Percentiles rank a stretch among this genome's conserved stretches.
Evolutionary conservation across 2,888 invertebrate species (phyloP).

Genomic region (Biston stratarius): DNA sequence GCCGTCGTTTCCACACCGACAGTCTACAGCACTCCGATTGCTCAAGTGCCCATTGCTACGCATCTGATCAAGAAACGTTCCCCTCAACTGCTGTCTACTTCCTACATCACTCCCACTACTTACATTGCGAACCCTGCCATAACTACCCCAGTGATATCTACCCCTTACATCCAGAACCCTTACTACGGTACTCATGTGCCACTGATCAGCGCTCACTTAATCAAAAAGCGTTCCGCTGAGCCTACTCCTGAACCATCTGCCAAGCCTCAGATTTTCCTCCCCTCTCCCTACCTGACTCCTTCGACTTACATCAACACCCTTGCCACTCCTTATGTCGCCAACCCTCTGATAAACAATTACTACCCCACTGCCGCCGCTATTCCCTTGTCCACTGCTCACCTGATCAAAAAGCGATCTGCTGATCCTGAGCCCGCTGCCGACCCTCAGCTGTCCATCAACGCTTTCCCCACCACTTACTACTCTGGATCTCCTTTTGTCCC

Average conservation of each 20-base stretch:
- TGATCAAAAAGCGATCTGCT: slow-evolving; percentile 64
- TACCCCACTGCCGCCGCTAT: slow-evolving; percentile 24
- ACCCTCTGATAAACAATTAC: slow-evolving; percentile 23
- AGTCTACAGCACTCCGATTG: slow-evolving; percentile 13
- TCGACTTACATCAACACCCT: slow-evolving; percentile 33
- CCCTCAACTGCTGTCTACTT: slow-evolving; percentile 46
- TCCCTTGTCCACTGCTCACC: slow-evolving; percentile 51
- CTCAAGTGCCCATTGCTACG: slow-evolving; percentile 16
- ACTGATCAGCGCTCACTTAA: slow-evolving; percentile 55
- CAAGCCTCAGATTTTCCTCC: slow-evolving; percentile 37
- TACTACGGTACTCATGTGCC: slow-evolving; percentile 33
- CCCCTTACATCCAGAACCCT: slow-evolving; percentile 16
- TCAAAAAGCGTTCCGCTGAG: slow-evolving; percentile 62
- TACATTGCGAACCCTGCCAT: slow-evolving; percentile 31
- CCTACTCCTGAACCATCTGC: slow-evolving; percentile 27
- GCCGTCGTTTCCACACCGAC: slow-evolving; percentile 20
- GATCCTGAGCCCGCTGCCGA: slow-evolving; percentile 38
- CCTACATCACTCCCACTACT: slow-evolving; percentile 42
- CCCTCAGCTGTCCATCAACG: slow-evolving; percentile 7
- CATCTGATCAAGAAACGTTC: slow-evolving; percentile 47
- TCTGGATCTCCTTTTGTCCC: slow-evolving; percentile 10
- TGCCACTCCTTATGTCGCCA: slow-evolving; percentile 29
- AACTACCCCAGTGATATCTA: slow-evolving; percentile 29
- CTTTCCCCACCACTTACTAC: slow-evolving; percentile 14
- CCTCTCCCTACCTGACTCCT: slow-evolving; percentile 51